A percentile compares a stretch with the other conserved stretches of the same genome.
phyloP scores from a whole-genome alignment of 2,888 invertebrate species.

The Eremobia ochroleuca region DNA sequence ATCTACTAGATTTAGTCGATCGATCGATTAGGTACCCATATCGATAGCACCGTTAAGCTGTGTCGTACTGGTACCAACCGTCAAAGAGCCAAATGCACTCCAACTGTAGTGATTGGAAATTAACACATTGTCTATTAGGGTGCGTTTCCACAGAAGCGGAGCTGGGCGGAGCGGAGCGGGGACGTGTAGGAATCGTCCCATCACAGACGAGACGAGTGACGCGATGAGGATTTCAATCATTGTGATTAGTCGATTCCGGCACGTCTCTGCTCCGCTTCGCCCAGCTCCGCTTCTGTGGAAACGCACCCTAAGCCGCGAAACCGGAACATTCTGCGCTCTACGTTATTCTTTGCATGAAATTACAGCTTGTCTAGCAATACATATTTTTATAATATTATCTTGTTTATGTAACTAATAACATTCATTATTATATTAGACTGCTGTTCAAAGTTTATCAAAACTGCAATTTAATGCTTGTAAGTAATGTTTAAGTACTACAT shows the following conservation, averaged over 20 bases:
- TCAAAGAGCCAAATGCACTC: conserved; percentile 3
- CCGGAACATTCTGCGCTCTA: neutral
- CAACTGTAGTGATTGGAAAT: conserved; percentile 1
- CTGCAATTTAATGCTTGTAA: neutral
- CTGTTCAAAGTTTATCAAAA: neutral
- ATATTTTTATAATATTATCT: neutral
- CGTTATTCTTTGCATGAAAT: neutral
- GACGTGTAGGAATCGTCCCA: no score
- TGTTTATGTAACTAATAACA: neutral
- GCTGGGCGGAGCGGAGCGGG: no score
- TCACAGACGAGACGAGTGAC: no score
- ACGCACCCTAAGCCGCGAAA: no score
- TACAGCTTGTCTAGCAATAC: neutral
- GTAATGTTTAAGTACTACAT: neutral
- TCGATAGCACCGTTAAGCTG: neutral
- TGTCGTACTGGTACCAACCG: conserved; percentile 41
- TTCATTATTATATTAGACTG: conserved; percentile 12
- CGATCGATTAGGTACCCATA: neutral
- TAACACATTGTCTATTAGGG: neutral
- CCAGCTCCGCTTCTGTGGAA: no score
- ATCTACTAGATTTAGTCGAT: neutral
- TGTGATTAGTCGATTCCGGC: no score
- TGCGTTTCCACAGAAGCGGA: no score
- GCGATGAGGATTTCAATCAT: no score
- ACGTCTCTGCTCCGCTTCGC: no score